Percentiles rank a stretch among this genome's conserved stretches.
Conservation (phyloP, 2,888 invertebrate species). For the Oscheius sp. region DNA sequence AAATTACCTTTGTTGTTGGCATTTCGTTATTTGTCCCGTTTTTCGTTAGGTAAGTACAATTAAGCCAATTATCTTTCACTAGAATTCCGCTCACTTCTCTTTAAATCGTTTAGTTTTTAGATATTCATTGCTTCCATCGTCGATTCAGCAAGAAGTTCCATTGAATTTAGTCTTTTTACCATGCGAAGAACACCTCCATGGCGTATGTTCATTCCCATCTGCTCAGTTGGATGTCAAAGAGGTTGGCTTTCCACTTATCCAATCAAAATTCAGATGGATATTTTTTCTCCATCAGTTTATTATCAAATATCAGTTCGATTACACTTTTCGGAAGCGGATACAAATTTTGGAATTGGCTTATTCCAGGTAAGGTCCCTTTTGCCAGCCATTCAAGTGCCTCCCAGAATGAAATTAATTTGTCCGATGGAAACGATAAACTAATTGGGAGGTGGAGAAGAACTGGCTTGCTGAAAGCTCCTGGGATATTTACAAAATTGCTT, state of each 20-base stretch:
- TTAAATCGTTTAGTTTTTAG: slow-evolving; percentile 28
- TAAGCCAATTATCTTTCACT: not conserved
- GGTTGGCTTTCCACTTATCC: slow-evolving; percentile 26
- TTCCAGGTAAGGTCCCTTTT: slow-evolving; percentile 36
- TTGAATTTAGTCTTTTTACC: slow-evolving; percentile 63
- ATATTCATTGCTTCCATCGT: slow-evolving; percentile 41
- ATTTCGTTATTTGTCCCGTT: not conserved
- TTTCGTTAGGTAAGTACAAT: slow-evolving; percentile 13
- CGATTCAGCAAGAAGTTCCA: slow-evolving; percentile 51
- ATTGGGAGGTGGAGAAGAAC: slow-evolving; percentile 42
- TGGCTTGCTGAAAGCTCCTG: slow-evolving; percentile 44
- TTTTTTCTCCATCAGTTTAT: slow-evolving; percentile 40
- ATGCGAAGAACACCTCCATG: slow-evolving; percentile 60
- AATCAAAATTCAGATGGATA: not conserved
- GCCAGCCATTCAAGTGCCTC: not conserved
- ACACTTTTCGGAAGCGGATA: slow-evolving; percentile 45
- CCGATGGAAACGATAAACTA: slow-evolving; percentile 33
- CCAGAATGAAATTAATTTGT: slow-evolving; percentile 40
- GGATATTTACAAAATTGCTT: slow-evolving; percentile 4
- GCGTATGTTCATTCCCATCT: slow-evolving; percentile 66
- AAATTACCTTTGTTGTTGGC: not conserved
- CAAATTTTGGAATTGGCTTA: slow-evolving; percentile 41
- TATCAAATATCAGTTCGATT: slow-evolving; percentile 41
- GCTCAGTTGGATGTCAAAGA: slow-evolving; percentile 52
- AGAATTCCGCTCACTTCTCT: not conserved